Base-by-base conservation (phyloP, 2,888 invertebrate genomes). In the Linyphia triangularis region DNA sequence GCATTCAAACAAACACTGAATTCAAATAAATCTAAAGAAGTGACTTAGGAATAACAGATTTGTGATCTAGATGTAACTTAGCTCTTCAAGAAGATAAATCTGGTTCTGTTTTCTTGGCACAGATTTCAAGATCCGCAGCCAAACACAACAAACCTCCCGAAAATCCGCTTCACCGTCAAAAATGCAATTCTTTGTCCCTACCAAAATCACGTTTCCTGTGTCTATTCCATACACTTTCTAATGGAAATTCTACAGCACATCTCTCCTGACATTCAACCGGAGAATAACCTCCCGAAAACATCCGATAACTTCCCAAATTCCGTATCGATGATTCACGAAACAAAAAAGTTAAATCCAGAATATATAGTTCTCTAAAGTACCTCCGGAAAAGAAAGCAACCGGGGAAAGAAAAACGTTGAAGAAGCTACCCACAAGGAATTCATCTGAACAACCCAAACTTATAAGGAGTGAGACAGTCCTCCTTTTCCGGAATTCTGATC, bases 271-370 rank as follows among this genome's bases (percentile, higher is more conserved):
- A 78, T 51, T 33, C 73, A 28, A 40, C 51, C 69, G 67, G 51
- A 59, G 59, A 57, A 57, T 67, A 28, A 28, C 63, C 61, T n/a
- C 40, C 28, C 72, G 30, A n/a, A 19, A 40, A 86, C 85, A 86
- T 85, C 85, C 85, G 28, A 85, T 85, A 85, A 85, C 77, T 69
- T 86, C 65, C 61, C 69, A 70, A 69, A 85, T 86, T 86, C 86
- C 86, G 43, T 88, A 88, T 75, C 81, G 75, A 75, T 67, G 86
- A 81, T 88, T 69, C 75, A 40, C n/a, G n/a, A n/a, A n/a, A n/a
- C n/a, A 67, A 82, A 82, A 85, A 88, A 81, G 73, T 81, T 88
- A 88, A 88, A 69, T 75, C 81, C 67, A 24, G 81, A 81, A 88
- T 88, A 88, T 88, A 88, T 75, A 57, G 86, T 75, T 73, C 10